Percentiles rank a stretch among this genome's conserved stretches.
Conservation (phyloP, 2,888 invertebrate genomes). For the Exocentrus adspersus region DNA sequence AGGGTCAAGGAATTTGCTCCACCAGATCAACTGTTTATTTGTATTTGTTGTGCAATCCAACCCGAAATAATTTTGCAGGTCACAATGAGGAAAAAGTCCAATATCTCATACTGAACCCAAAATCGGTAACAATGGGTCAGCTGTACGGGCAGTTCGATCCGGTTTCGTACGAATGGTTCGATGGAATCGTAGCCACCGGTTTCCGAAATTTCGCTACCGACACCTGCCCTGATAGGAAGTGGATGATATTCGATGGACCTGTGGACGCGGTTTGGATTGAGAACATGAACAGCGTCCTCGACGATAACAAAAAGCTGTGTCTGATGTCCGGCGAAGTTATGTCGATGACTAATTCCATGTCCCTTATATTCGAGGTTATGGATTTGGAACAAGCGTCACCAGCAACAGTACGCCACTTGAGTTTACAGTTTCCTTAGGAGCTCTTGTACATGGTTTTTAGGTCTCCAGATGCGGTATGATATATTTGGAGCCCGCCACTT, state of each 20-base stretch:
- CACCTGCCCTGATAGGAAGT: constrained; percentile 80
- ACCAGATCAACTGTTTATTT: too few species aligned
- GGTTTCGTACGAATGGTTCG: constrained; percentile 88
- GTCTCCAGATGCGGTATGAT: constrained; percentile 89
- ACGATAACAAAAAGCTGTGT: constrained; percentile 89
- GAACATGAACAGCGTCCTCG: constrained; percentile 89
- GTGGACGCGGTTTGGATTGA: constrained; percentile 93
- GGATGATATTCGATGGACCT: constrained; percentile 93
- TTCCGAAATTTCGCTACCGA: constrained; percentile 82
- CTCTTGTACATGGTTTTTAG: too few species aligned
- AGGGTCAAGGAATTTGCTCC: too few species aligned
- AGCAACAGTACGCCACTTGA: constrained; percentile 77
- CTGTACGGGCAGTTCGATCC: constrained; percentile 93
- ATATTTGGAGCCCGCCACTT: constrained; percentile 84
- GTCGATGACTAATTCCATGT: constrained; percentile 83
- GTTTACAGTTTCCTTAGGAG: too few species aligned
- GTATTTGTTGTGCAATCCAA: neutral
- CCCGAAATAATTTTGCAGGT: constrained; percentile 18
- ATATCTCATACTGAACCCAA: constrained; percentile 89
- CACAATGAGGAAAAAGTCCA: constrained; percentile 67
- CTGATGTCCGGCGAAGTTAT: constrained; percentile 89
- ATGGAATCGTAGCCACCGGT: constrained; percentile 84
- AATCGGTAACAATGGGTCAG: constrained; percentile 92
- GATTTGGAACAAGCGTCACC: constrained; percentile 87
- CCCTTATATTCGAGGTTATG: constrained; percentile 89